phyloP scores from a whole-genome alignment of 2,797 vertebrate species.

The Enteromius trimaculatus region DNA sequence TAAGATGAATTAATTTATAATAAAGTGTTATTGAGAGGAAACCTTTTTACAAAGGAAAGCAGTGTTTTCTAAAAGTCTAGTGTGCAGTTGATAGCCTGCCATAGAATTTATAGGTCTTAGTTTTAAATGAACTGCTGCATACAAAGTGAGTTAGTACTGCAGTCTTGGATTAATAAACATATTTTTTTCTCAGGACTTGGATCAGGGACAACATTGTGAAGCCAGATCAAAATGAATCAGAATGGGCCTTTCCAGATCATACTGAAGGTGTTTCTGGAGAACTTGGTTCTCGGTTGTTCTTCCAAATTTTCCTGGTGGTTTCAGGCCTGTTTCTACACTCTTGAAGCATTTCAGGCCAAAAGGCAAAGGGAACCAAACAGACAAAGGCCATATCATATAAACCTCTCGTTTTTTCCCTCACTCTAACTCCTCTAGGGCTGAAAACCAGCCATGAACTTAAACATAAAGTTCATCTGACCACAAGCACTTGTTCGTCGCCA shows the following conservation, averaged over 20 bases:
- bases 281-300: conserved; percentile 70
- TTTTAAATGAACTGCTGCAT: background rate
- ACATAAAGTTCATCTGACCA: conserved; percentile 59
- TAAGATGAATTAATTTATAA: background rate
- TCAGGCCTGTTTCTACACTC: conserved; percentile 30
- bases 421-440: conserved; percentile 38
- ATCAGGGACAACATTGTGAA: background rate
- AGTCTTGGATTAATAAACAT: conserved; percentile 16
- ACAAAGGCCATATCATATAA: conserved; percentile 51
- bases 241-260: conserved; percentile 24
- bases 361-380: conserved; percentile 49
- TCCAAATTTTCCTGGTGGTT: conserved; percentile 67
- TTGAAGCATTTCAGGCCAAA: conserved; percentile 59
- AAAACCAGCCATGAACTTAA: conserved; percentile 48
- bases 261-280: conserved; percentile 53
- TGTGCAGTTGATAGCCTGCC: conserved; percentile 10
- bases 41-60: background rate
- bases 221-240: conserved; percentile 13
- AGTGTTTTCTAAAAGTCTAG: conserved; percentile 33
- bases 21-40: conserved; percentile 29
- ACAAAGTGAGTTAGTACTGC: conserved; percentile 17
- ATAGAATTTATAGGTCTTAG: conserved; percentile 22
- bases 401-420: conserved; percentile 39
- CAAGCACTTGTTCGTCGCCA: conserved; percentile 48
- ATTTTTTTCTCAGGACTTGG: conserved; percentile 19